Evolutionary conservation across 2,797 vertebrate genomes (phyloP).

Genomic region (Ficedula albicollis): DNA sequence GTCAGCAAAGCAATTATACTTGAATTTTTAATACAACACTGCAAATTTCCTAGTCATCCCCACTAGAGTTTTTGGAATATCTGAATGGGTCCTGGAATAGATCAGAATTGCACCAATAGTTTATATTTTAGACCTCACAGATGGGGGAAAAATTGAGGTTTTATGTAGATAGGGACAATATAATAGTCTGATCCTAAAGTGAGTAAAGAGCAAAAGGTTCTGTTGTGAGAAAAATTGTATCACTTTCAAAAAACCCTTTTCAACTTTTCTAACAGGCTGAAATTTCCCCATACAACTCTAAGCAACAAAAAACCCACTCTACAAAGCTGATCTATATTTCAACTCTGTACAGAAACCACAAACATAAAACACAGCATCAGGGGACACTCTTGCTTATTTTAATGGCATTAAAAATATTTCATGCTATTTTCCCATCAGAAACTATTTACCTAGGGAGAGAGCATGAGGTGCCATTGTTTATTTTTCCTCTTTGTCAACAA

Average conservation of each 20-base stretch:
- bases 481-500: neutral
- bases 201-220: neutral
- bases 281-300: neutral
- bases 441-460: neutral
- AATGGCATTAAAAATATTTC: neutral
- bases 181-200: neutral
- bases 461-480: neutral
- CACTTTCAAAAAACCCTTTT: neutral
- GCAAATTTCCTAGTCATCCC: neutral
- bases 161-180: neutral
- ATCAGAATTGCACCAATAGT: neutral
- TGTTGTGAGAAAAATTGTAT: neutral
- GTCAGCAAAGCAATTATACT: neutral
- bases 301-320: neutral
- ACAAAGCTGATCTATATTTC: neutral
- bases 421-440: neutral
- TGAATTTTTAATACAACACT: neutral
- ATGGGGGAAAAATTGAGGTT: fast-evolving
- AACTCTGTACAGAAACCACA: neutral
- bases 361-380: neutral
- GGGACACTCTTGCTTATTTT: neutral
- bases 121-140: neutral
- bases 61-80: neutral
- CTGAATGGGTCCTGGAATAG: neutral
- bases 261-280: neutral